A percentile compares a stretch with the other conserved stretches of the same genome.
Conservation (phyloP, 1,140 invertebrate genomes). For the Conopomorpha cramerella region DNA sequence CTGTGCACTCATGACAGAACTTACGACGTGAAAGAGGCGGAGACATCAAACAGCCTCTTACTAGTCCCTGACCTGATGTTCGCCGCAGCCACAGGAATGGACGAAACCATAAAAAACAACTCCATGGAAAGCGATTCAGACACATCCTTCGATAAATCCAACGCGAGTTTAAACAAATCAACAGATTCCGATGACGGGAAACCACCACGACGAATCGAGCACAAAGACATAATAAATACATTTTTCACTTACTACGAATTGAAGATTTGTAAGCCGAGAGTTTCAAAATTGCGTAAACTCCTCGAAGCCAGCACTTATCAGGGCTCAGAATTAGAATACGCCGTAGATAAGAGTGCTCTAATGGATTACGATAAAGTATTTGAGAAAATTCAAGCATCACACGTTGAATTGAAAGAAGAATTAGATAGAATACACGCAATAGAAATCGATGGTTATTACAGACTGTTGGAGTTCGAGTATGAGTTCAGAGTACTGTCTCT, state of each 20-base stretch:
- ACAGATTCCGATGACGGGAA: constrained; percentile 37
- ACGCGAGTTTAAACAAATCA: constrained; percentile 47
- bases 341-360: constrained; percentile 63
- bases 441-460: constrained; percentile 69
- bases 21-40: constrained; percentile 83
- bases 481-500: constrained; percentile 76
- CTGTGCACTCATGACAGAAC: constrained; percentile 78
- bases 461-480: constrained; percentile 68
- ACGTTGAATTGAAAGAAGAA: constrained; percentile 69
- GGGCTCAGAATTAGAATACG: constrained; percentile 79
- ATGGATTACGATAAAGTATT: constrained; percentile 70
- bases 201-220: constrained; percentile 53
- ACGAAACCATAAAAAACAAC: constrained; percentile 32
- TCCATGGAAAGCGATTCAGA: constrained; percentile 41
- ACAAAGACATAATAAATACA: constrained; percentile 65
- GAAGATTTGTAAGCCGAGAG: constrained; percentile 72
- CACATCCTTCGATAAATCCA: constrained; percentile 41
- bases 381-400: constrained; percentile 76
- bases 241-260: constrained; percentile 85
- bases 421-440: constrained; percentile 69
- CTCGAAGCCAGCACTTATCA: constrained; percentile 74
- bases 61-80: constrained; percentile 72
- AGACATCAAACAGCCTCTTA: constrained; percentile 86
- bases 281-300: constrained; percentile 71
- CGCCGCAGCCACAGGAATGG: constrained; percentile 37